Evolutionary conservation across 1,140 invertebrate species (phyloP).

Genomic region (Trachymyrmex septentrionalis): DNA sequence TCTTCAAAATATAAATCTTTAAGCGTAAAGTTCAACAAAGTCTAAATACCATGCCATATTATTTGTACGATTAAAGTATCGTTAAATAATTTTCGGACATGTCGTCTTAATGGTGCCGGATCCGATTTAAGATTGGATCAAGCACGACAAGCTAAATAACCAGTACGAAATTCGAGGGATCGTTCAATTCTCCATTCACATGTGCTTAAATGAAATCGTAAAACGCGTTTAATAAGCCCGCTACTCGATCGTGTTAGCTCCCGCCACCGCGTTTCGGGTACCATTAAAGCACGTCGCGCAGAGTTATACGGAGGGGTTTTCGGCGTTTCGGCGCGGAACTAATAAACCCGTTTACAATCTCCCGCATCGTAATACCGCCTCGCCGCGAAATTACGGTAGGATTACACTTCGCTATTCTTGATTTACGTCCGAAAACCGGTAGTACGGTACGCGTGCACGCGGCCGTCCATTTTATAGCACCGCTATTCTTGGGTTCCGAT

Average conservation of each 20-base stretch:
- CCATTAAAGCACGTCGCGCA: conserved; percentile 51
- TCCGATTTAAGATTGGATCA: conserved; percentile 40
- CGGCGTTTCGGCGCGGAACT: conserved; percentile 44
- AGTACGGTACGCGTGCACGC: conserved; percentile 32
- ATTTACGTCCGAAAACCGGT: conserved; percentile 75
- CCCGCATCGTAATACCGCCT: conserved; percentile 25
- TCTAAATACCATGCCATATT: neutral
- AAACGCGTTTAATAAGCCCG: conserved; percentile 52
- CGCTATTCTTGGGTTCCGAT: conserved; percentile 76
- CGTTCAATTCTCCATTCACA: conserved; percentile 48
- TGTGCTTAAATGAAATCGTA: conserved; percentile 60
- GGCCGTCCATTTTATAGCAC: conserved; percentile 63
- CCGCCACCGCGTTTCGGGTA: conserved; percentile 1
- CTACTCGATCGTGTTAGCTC: conserved; percentile 41
- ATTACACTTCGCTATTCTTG: conserved; percentile 71
- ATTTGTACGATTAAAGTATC: conserved; percentile 8
- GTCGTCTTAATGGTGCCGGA: neutral
- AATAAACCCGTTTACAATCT: conserved; percentile 69
- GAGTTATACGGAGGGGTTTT: conserved; percentile 47
- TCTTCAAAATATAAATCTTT: neutral
- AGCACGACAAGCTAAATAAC: conserved; percentile 23
- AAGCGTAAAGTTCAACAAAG: conserved; percentile 2
- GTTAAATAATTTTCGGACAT: neutral
- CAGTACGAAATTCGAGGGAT: conserved; percentile 5
- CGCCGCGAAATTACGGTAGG: conserved; percentile 67